These are phyloP conservation scores for Pocillopora damicornis DNA, from an alignment of 64 coral and sea anemone genomes.

Conservation along the genomic window DNA sequence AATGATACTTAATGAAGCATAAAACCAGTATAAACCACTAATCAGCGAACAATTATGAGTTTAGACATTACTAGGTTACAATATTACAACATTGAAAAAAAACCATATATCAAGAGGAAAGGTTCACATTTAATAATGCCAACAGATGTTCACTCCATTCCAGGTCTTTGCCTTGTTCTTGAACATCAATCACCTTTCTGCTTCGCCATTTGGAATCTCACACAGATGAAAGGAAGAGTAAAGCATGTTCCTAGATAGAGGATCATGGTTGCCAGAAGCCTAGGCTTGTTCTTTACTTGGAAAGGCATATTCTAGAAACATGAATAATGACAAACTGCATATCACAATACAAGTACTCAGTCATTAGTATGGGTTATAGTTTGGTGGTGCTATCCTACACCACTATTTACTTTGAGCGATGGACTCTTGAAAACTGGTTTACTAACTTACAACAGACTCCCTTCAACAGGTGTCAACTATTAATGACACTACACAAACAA, in stretches of 20 bases:
- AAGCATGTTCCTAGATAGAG: conserved; percentile 78
- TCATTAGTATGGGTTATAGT: not conserved
- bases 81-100: not conserved
- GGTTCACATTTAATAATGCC: not conserved
- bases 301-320: conserved; percentile 93
- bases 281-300: conserved; percentile 95
- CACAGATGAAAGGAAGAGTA: conserved; percentile 85
- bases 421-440: too few species aligned
- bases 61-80: not conserved
- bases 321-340: not conserved
- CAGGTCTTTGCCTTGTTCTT: not conserved
- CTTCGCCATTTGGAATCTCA: conserved; percentile 98
- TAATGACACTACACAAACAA: too few species aligned
- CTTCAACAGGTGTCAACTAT: too few species aligned
- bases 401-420: too few species aligned
- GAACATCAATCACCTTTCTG: not conserved
- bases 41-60: not conserved
- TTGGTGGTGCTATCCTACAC: too few species aligned
- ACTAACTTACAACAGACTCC: too few species aligned
- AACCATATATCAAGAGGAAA: not conserved
- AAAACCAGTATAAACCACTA: not conserved
- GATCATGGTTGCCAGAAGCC: conserved; percentile 77
- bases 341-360: not conserved
- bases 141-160: not conserved
- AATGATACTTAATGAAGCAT: not conserved